phyloP scores from a whole-genome alignment of 53 echinoderm and acorn worm genomes.

The Stichopus horrens region DNA sequence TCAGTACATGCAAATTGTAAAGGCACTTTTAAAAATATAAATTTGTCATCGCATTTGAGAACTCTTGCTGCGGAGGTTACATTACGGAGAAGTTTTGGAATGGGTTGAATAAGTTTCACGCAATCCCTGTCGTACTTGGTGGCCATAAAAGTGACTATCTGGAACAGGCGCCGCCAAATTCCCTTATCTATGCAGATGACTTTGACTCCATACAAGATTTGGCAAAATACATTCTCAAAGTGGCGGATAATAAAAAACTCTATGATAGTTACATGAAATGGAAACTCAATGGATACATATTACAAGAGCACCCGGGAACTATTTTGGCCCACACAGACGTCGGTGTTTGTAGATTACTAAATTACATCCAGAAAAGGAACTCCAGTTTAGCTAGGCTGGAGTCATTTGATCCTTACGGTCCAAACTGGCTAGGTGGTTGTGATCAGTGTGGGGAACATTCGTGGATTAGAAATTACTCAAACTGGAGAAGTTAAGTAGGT shows the following conservation, averaged over 20 bases:
- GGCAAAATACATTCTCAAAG: conserved; percentile 44
- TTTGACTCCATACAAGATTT: conserved; percentile 50
- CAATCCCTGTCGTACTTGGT: conserved; percentile 64
- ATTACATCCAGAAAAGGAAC: not conserved
- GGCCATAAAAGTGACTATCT: conserved; percentile 48
- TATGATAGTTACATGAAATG: conserved; percentile 65
- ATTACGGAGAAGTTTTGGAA: conserved; percentile 69
- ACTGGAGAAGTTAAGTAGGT: not conserved
- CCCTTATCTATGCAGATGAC: conserved; percentile 60
- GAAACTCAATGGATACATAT: conserved; percentile 35
- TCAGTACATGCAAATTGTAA: conserved; percentile 12
- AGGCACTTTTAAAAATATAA: conserved; percentile 50
- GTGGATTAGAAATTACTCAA: conserved; percentile 20
- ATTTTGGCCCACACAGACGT: not conserved
- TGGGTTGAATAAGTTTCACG: conserved; percentile 34
- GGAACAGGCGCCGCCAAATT: conserved; percentile 55
- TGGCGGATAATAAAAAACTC: conserved; percentile 32
- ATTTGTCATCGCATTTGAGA: conserved; percentile 61
- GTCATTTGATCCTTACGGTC: conserved; percentile 11
- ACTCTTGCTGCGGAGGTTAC: conserved; percentile 63
- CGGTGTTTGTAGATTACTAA: conserved; percentile 8
- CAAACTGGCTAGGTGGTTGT: conserved; percentile 27
- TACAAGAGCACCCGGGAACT: not conserved
- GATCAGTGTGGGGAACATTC: conserved; percentile 11
- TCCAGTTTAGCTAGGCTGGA: too few relatives aligned